Conservation (phyloP, 2,113 vertebrate genomes). For the Balaeniceps rex region DNA sequence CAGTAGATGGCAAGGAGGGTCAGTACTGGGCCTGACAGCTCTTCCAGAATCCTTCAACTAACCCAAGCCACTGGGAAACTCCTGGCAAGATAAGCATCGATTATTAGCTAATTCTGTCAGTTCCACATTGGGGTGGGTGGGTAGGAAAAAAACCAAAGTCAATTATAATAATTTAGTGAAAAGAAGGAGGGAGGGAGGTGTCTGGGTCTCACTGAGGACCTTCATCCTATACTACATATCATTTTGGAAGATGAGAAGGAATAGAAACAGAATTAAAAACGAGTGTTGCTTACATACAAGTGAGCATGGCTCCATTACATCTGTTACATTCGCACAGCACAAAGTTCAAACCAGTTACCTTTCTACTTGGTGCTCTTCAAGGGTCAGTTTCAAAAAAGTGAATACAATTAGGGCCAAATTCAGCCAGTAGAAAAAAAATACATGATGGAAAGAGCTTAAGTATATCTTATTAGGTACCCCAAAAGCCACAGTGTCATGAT, state of each 20-base stretch:
- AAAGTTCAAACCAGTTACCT: background rate
- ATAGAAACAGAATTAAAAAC: background rate
- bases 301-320: background rate
- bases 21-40: background rate
- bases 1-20: background rate
- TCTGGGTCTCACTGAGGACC: conserved; percentile 9
- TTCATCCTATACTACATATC: background rate
- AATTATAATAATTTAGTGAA: conserved; percentile 12
- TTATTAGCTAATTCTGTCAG: conserved; percentile 51
- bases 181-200: background rate
- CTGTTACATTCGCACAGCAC: background rate
- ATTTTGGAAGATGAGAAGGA: background rate
- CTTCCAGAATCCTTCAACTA: conserved; percentile 13
- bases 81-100: conserved; percentile 5
- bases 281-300: background rate
- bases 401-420: background rate
- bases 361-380: background rate
- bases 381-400: background rate
- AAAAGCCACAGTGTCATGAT: background rate
- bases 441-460: background rate
- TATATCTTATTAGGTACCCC: background rate
- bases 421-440: background rate
- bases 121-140: background rate
- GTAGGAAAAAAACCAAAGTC: conserved; percentile 11
- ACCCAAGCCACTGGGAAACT: background rate